Percentiles rank a stretch among this genome's conserved stretches.
phyloP scores from a whole-genome alignment of 2,113 vertebrate species.

The Pomatorhinus ruficollis region DNA sequence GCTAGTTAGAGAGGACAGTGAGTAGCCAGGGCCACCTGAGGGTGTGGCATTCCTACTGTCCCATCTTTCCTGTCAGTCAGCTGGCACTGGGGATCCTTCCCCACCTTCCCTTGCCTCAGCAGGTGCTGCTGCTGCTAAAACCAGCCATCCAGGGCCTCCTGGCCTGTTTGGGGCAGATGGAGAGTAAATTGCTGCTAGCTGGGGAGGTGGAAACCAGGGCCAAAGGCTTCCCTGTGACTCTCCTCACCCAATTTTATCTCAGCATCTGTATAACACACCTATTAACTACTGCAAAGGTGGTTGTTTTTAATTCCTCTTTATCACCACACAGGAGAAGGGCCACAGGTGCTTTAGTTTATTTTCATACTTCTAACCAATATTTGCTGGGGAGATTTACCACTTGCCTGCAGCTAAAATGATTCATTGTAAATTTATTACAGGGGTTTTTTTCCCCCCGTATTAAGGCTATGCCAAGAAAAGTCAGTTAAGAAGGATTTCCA shows the following conservation, averaged over 20 bases:
- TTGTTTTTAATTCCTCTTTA: background rate
- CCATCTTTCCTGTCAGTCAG: background rate
- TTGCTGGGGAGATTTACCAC: background rate
- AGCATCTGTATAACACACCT: background rate
- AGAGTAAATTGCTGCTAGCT: background rate
- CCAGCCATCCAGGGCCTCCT: background rate
- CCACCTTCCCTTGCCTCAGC: background rate
- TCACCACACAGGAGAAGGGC: background rate
- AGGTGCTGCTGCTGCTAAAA: background rate
- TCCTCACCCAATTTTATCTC: background rate
- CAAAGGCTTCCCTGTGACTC: background rate
- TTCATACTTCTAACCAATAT: background rate
- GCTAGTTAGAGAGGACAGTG: background rate
- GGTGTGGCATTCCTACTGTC: background rate
- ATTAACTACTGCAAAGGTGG: background rate
- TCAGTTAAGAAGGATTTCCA: background rate
- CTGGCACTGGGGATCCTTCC: background rate
- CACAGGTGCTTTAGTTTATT: background rate
- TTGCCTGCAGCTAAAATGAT: background rate
- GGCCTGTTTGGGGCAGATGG: background rate
- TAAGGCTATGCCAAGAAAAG: background rate
- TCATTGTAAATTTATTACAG: background rate
- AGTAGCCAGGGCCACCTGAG: background rate
- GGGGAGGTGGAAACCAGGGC: background rate
- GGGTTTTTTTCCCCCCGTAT: background rate